Percentiles rank a stretch among this genome's conserved stretches.
Evolutionary conservation across 2,113 vertebrate genomes (phyloP).

Genomic region (Pterocles gutturalis): DNA sequence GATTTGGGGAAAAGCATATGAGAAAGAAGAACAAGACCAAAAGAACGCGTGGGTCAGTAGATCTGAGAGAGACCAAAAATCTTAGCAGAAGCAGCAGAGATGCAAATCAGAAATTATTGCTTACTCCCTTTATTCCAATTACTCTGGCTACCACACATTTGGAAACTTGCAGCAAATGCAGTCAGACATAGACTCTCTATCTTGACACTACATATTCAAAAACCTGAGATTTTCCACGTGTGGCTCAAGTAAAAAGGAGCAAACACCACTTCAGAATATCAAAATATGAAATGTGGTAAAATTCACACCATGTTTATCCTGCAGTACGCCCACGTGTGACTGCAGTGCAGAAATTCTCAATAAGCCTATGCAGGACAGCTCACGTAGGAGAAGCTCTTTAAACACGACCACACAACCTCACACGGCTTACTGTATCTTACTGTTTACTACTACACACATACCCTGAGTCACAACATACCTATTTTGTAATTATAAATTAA

Average conservation of each 20-base stretch:
- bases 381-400: background rate
- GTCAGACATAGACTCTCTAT: background rate
- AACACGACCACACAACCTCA: background rate
- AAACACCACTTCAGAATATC: background rate
- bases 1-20: background rate
- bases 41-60: background rate
- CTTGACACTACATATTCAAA: background rate
- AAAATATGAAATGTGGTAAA: background rate
- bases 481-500: background rate
- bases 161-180: background rate
- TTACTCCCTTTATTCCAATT: background rate
- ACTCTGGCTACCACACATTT: background rate
- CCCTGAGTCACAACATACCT: background rate
- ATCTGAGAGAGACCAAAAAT: background rate
- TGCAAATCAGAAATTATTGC: background rate
- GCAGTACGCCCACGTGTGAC: fast-evolving
- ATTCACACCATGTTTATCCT: background rate
- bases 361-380: background rate
- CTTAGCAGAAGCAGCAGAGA: background rate
- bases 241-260: background rate
- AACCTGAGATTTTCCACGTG: background rate
- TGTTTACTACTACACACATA: background rate
- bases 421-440: background rate
- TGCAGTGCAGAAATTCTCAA: background rate
- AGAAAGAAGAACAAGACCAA: background rate